These are phyloP conservation scores for Sicus ferrugineus DNA, from an alignment of 2,888 invertebrate species.

Conservation along the genomic window DNA sequence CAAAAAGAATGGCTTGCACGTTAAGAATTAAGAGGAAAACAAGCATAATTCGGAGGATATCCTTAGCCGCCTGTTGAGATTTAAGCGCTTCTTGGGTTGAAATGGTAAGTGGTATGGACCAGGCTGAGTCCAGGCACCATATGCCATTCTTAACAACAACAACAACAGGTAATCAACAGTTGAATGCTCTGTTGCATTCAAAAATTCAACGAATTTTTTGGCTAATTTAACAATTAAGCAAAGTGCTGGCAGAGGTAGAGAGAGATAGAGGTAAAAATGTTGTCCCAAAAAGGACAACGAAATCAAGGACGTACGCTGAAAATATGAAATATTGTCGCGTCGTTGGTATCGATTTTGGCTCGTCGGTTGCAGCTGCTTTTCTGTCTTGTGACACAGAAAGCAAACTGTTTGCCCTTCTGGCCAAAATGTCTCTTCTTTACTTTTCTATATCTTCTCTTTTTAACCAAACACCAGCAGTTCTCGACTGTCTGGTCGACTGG, in stretches of 20 bases:
- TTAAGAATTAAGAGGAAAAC: constrained; percentile 14
- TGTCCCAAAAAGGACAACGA: neutral
- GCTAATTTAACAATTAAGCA: constrained; percentile 29
- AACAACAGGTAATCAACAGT: constrained; percentile 23
- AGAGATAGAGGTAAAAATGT: neutral
- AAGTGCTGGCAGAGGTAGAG: neutral
- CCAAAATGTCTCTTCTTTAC: neutral
- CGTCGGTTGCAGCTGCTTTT: neutral
- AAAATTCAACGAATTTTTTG: constrained; percentile 33
- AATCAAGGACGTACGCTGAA: constrained; percentile 16
- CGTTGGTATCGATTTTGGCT: neutral
- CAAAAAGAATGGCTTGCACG: neutral
- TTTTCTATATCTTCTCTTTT: neutral
- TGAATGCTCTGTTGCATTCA: constrained; percentile 33
- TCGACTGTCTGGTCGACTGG: neutral
- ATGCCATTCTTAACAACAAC: neutral
- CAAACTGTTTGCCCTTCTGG: no score
- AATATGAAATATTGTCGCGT: constrained; percentile 20
- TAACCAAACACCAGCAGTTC: constrained; percentile 14
- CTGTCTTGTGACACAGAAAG: no score
- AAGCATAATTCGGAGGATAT: constrained; percentile 16
- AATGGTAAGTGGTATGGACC: neutral
- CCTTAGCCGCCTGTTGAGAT: neutral
- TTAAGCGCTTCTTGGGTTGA: neutral
- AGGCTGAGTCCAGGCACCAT: neutral